Evolutionary conservation across 2,113 vertebrate species (phyloP), one percentile per base, ranked within the genome.

Genomic region (Pantherophis guttatus): DNA sequence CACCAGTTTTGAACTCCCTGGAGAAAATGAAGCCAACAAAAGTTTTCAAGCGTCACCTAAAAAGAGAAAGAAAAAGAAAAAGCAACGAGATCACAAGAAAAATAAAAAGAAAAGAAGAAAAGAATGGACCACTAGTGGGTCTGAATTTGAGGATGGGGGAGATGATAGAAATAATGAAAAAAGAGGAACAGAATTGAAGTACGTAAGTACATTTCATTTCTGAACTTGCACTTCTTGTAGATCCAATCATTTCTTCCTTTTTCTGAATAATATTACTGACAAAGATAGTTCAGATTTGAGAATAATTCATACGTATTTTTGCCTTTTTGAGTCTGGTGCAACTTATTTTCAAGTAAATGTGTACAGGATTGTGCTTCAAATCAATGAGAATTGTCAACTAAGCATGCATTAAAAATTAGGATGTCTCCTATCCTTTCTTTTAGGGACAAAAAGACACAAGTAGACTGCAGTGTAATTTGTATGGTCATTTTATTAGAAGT

Each of bases 1-100:
- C 91, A 94, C 96, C 90, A 96, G 92, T 26, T 96, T 95, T 93
- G 96, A 97, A 90, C 93, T 93, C 70, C 94, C 96, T 7, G 96
- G 94, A 87, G 96, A 97, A 89, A 95, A 94, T 91, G 96, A 97
- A 93, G 53, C 57, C 8, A 89, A 95, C 90, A 94, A 95, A 26
- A 96, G 92, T 85, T 58, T 95, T 55, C 94, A 94, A 87, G 96
- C 96, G 91, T n/a, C 95, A 24, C 97, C 97, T 96, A 98, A 97
- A 96, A 99, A 98, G 94, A 98, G 98, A 93, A 98, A 96, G 94
- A 98, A 98, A 48, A 98, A 98, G 90, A 98, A 97, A 95, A 98
- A 98, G 53, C 98, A 98, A 90, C 96, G 96, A 24, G 96, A 94
- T 48, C 97, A 9, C 57, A 97, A 95, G 95, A 97, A 95, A 92